These are phyloP conservation scores for Leptoclinus maculatus DNA, from an alignment of 2,797 vertebrate species.

Conservation along the genomic window DNA sequence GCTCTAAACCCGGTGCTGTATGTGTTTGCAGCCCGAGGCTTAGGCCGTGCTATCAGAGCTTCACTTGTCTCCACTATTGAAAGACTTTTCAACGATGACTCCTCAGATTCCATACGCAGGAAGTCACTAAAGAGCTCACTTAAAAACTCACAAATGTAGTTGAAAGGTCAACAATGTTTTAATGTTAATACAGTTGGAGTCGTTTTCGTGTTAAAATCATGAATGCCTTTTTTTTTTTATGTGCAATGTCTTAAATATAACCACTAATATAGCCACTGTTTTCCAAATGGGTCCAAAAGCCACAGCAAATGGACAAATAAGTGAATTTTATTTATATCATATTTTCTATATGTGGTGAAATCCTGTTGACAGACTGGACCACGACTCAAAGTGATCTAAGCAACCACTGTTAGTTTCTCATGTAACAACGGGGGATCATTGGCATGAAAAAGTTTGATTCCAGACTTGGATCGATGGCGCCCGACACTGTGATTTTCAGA, in stretches of 20 bases:
- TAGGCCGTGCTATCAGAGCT: slow-evolving; percentile 75
- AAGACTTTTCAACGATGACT: slow-evolving; percentile 83
- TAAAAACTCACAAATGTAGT: slow-evolving; percentile 77
- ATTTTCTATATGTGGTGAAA: not conserved
- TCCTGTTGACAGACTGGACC: not conserved
- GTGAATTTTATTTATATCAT: too few species aligned
- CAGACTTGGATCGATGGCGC: not conserved
- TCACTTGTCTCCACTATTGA: slow-evolving; percentile 83
- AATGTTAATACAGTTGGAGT: not conserved
- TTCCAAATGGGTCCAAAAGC: not conserved
- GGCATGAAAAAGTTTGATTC: not conserved
- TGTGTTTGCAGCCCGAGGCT: slow-evolving; percentile 84
- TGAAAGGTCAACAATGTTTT: not conserved
- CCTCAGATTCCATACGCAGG: slow-evolving; percentile 75
- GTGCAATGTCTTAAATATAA: not conserved
- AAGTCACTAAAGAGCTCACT: slow-evolving; percentile 82
- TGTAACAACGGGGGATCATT: not conserved
- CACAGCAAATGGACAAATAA: not conserved
- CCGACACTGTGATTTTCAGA: not conserved
- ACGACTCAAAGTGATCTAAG: too few species aligned
- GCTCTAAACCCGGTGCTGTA: slow-evolving; percentile 85
- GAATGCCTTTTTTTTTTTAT: not conserved
- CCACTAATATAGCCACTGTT: not conserved
- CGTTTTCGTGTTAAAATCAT: not conserved
- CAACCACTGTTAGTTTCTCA: not conserved